phyloP scores from a whole-genome alignment of 1,140 invertebrate species.

The Frieseomelitta varia region DNA sequence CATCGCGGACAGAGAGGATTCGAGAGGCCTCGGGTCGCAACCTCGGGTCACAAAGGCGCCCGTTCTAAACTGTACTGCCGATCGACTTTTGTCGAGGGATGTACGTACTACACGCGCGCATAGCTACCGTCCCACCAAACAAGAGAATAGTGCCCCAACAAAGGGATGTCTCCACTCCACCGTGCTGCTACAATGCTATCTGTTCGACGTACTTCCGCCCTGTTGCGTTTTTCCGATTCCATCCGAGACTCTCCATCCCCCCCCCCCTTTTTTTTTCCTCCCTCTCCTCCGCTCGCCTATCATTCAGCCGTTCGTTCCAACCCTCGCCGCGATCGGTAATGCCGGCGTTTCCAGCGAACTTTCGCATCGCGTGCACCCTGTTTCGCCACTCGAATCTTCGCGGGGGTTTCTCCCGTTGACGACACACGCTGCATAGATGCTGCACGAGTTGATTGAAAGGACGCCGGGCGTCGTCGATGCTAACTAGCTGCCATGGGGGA shows the following conservation, averaged over 20 bases:
- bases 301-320: constrained; percentile 11
- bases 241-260: constrained; percentile 13
- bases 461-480: too few relatives aligned
- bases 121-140: constrained; percentile 49
- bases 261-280: neutral
- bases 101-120: constrained; percentile 18
- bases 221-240: constrained; percentile 71
- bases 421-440: constrained; percentile 38
- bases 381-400: constrained; percentile 32
- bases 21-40: too few relatives aligned
- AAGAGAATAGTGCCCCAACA: constrained; percentile 53
- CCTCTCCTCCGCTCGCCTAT: constrained; percentile 1
- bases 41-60: neutral
- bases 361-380: constrained; percentile 27
- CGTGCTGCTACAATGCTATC: constrained; percentile 59
- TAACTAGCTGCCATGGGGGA: too few relatives aligned
- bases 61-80: constrained; percentile 23
- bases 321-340: constrained; percentile 23
- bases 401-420: constrained; percentile 7
- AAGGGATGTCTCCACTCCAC: constrained; percentile 59
- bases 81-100: constrained; percentile 42
- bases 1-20: neutral
- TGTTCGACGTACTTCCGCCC: constrained; percentile 71
- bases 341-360: constrained; percentile 24
- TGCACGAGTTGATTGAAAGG: constrained; percentile 35